These are phyloP conservation scores for Nasonia vitripennis DNA, from an alignment of 1,140 invertebrate genomes.

Conservation along the genomic window DNA sequence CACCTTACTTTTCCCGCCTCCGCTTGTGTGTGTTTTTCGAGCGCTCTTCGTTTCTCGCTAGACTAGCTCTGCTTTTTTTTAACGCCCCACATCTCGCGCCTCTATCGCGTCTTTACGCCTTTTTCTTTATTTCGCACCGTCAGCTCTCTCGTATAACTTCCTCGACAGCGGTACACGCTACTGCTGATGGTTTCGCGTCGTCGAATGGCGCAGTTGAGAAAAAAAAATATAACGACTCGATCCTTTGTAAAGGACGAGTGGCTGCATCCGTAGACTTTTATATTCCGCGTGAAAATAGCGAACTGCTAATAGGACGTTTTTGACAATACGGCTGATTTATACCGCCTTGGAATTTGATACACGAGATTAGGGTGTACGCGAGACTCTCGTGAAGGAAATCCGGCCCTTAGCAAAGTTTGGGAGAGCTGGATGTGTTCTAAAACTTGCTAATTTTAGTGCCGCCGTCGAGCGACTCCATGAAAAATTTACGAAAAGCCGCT, in stretches of 20 bases:
- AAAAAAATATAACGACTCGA: not conserved
- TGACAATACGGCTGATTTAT: not conserved
- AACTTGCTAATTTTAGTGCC: not conserved
- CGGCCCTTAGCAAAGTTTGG: not conserved
- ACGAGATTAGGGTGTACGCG: not conserved
- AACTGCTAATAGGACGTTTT: not conserved
- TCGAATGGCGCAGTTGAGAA: not conserved
- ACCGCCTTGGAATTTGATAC: not conserved
- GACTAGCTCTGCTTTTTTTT: conserved; percentile 17
- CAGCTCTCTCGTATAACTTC: conserved; percentile 12
- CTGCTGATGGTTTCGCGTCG: not conserved
- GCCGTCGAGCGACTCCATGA: not conserved
- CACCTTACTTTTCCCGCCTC: not conserved
- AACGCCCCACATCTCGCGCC: conserved; percentile 9
- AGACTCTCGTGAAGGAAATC: not conserved
- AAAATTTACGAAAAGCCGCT: not conserved
- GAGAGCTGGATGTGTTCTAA: too few relatives aligned
- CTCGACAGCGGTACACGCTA: not conserved
- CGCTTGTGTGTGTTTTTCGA: not conserved
- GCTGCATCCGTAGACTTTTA: not conserved
- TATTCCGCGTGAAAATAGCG: not conserved
- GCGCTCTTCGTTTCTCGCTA: conserved; percentile 13
- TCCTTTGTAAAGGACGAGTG: not conserved
- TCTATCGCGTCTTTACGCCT: conserved; percentile 26
- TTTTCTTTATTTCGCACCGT: conserved; percentile 33